Percentiles rank a stretch among this genome's conserved stretches.
phyloP scores from a whole-genome alignment of 2,888 invertebrate species.

The Idaea straminata region DNA sequence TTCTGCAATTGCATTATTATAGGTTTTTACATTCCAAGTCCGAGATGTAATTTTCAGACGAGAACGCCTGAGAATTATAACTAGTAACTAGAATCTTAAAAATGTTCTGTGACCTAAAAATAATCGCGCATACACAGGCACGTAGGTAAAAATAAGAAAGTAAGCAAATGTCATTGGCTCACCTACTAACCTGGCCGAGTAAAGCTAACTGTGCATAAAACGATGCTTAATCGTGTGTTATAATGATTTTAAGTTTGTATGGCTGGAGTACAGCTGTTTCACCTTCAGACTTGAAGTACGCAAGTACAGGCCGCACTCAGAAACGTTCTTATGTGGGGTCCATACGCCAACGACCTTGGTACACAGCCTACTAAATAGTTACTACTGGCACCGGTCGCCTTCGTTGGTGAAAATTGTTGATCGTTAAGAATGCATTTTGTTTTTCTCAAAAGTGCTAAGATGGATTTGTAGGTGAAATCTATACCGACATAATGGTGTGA shows the following conservation, averaged over 20 bases:
- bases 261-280: not conserved
- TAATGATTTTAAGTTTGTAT: not conserved
- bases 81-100: not conserved
- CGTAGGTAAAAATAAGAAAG: not conserved
- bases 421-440: too few species aligned
- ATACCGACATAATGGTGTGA: too few species aligned
- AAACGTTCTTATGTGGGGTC: too few species aligned
- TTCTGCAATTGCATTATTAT: not conserved
- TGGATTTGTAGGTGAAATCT: too few species aligned
- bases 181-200: constrained; percentile 10
- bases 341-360: too few species aligned
- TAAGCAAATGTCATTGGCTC: constrained; percentile 5
- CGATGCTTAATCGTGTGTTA: constrained; percentile 7
- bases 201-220: constrained; percentile 16
- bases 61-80: not conserved
- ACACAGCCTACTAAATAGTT: too few species aligned
- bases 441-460: too few species aligned
- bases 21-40: not conserved
- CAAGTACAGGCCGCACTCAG: too few species aligned
- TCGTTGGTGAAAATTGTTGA: too few species aligned
- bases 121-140: not conserved
- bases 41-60: not conserved
- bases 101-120: not conserved
- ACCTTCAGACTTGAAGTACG: not conserved
- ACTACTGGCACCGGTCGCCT: too few species aligned